phyloP scores from a whole-genome alignment of 1,140 invertebrate genomes.

The Babylonia areolata region DNA sequence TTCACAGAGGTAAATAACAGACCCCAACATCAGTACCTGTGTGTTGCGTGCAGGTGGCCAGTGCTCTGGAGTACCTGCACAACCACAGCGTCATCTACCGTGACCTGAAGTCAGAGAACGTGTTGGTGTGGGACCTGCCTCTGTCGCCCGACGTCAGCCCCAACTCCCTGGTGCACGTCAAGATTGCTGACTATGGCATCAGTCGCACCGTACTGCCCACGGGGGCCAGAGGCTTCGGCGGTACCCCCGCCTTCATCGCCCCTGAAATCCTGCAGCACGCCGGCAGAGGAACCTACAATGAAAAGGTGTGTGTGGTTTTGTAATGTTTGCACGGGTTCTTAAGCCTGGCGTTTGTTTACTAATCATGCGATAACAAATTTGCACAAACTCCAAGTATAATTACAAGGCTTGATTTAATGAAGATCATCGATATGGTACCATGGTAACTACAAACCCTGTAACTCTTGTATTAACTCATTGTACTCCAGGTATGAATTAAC shows the following conservation, averaged over 20 bases:
- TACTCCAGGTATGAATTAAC: no score
- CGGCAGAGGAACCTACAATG: slow-evolving; percentile 98
- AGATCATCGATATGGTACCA: no score
- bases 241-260: slow-evolving; percentile 93
- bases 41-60: slow-evolving; percentile 81
- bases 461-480: no score
- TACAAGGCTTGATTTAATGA: no score
- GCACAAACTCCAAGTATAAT: no score
- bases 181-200: slow-evolving; percentile 97
- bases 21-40: no score
- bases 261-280: slow-evolving; percentile 99
- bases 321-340: no score
- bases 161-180: slow-evolving; percentile 86
- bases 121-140: slow-evolving; percentile 96
- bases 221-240: slow-evolving; percentile 96
- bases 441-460: no score
- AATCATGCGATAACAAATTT: no score
- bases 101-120: slow-evolving; percentile 98
- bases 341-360: no score
- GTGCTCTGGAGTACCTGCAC: slow-evolving; percentile 97
- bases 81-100: slow-evolving; percentile 94
- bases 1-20: no score
- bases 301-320: no score
- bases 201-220: slow-evolving; percentile 81
- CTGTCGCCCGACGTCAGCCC: slow-evolving; percentile 76